Conservation (phyloP, 2,888 invertebrate genomes). For the Mayetiola destructor region DNA sequence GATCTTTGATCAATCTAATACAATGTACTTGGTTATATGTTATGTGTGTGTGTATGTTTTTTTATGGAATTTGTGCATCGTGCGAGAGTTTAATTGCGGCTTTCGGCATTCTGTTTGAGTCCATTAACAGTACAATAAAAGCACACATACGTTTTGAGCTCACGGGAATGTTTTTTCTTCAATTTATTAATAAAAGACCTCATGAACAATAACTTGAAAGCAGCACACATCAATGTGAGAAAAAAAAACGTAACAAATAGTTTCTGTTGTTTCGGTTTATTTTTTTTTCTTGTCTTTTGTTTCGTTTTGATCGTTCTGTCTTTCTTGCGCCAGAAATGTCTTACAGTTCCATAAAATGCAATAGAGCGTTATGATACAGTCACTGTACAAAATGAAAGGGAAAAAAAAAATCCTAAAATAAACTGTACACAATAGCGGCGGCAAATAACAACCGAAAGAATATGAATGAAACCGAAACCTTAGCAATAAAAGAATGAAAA, state of each 20-base stretch:
- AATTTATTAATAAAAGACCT: too few relatives aligned
- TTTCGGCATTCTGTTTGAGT: slow-evolving; percentile 6
- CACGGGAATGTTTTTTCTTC: too few relatives aligned
- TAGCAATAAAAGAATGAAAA: neutral
- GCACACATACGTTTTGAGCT: neutral
- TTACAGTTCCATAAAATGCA: too few relatives aligned
- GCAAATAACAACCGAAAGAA: neutral
- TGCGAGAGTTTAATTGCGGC: slow-evolving; percentile 9
- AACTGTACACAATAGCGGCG: neutral
- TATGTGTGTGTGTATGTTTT: neutral
- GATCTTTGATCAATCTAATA: too few relatives aligned
- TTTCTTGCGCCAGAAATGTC: too few relatives aligned
- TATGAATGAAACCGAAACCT: neutral
- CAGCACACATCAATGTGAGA: neutral
- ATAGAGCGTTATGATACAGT: neutral
- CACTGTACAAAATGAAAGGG: neutral
- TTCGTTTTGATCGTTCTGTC: too few relatives aligned
- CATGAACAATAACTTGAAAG: neutral
- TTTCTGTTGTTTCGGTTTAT: neutral
- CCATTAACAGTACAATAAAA: slow-evolving; percentile 6
- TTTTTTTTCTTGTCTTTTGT: neutral
- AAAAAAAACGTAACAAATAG: neutral
- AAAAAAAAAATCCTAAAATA: neutral
- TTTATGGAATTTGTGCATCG: slow-evolving; percentile 2
- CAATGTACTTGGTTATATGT: too few relatives aligned